Evolutionary conservation across 2,888 invertebrate species (phyloP).

Genomic region (Taphrorychus bicolor): DNA sequence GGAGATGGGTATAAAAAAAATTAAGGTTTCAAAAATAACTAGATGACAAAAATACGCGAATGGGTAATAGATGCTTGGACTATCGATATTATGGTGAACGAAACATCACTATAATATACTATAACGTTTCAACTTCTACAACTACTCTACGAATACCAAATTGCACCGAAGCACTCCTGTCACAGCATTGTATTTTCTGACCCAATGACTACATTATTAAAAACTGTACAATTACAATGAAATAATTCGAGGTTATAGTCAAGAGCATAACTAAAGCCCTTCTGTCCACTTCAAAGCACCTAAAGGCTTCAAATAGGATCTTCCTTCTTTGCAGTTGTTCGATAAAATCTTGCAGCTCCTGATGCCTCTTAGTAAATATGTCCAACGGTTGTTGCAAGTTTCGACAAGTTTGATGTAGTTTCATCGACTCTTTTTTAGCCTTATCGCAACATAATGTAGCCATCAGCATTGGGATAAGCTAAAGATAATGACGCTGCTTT

Average conservation of each 20-base stretch:
- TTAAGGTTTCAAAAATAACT: too few relatives aligned
- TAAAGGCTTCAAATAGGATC: constrained; percentile 14
- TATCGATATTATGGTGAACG: too few relatives aligned
- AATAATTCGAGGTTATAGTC: constrained; percentile 26
- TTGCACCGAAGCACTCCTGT: too few relatives aligned
- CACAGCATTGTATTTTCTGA: too few relatives aligned
- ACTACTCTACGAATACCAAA: too few relatives aligned
- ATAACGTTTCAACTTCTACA: too few relatives aligned
- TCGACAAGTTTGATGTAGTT: constrained; percentile 11
- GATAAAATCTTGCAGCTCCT: constrained; percentile 25
- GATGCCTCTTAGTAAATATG: constrained; percentile 28
- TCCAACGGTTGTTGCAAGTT: constrained; percentile 21
- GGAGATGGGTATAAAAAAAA: too few relatives aligned
- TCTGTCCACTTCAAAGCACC: constrained; percentile 23
- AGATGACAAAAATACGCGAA: too few relatives aligned
- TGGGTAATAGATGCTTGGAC: too few relatives aligned
- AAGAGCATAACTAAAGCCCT: constrained; percentile 16
- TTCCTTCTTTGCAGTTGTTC: constrained; percentile 17
- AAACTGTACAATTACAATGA: constrained; percentile 33
- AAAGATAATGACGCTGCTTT: constrained; percentile 4
- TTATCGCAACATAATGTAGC: constrained; percentile 28
- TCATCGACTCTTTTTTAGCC: constrained; percentile 14
- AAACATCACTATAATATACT: too few relatives aligned
- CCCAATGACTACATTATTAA: too few relatives aligned
- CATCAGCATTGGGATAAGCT: constrained; percentile 13